These are phyloP conservation scores for Theristicus caerulescens DNA, from an alignment of 2,113 vertebrate genomes.

Conservation along the genomic window DNA sequence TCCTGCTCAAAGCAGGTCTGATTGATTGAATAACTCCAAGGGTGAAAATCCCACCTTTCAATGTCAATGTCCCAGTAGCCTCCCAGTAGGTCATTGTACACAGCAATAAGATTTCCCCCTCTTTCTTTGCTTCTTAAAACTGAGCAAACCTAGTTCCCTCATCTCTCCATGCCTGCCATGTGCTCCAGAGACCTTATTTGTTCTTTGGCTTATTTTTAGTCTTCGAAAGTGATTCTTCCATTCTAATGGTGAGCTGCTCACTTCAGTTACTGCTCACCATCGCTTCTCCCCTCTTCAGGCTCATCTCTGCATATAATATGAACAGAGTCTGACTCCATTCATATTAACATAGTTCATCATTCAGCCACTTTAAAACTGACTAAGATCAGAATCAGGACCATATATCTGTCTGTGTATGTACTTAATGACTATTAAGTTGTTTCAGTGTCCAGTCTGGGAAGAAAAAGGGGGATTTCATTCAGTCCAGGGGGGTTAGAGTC, in stretches of 20 bases:
- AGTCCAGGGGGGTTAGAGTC: background rate
- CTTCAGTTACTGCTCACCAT: background rate
- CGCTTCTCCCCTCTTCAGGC: background rate
- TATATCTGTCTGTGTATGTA: background rate
- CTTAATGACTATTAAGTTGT: background rate
- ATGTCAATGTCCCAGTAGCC: background rate
- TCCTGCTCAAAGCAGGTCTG: background rate
- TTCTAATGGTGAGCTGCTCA: background rate
- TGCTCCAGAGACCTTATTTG: background rate
- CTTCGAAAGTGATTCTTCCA: background rate
- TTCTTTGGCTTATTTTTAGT: background rate
- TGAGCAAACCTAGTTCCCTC: background rate
- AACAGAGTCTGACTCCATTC: background rate
- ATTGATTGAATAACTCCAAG: background rate
- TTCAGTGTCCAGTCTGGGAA: background rate
- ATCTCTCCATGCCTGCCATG: background rate
- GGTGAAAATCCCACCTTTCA: background rate
- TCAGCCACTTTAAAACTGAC: background rate
- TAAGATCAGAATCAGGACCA: background rate
- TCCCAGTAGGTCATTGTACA: background rate
- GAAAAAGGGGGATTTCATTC: background rate
- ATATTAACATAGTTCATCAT: background rate
- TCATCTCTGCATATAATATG: background rate
- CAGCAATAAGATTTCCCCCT: background rate
- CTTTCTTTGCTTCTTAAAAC: background rate